Evolutionary conservation across 92 coral and sea anemone genomes (phyloP).

Genomic region (Blastomussa wellsi): DNA sequence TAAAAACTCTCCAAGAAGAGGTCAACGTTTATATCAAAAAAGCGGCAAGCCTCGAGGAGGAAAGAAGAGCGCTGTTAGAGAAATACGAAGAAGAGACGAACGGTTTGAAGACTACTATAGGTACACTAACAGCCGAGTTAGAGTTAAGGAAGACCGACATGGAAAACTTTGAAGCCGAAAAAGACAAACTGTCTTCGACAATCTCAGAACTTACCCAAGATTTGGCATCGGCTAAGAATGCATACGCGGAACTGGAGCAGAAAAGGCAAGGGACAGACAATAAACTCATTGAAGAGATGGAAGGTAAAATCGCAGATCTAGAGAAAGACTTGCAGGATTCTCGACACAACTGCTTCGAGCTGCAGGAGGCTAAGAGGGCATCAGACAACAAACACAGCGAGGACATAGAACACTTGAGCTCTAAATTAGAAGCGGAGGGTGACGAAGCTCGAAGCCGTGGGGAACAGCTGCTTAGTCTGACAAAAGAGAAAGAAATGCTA

Average conservation of each 20-base stretch:
- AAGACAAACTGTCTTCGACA: conserved; percentile 29
- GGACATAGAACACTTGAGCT: conserved; percentile 49
- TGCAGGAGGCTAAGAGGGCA: conserved; percentile 60
- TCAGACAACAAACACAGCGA: conserved; percentile 50
- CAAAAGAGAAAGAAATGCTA: conserved; percentile 34
- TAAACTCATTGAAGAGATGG: conserved; percentile 64
- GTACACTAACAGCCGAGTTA: conserved; percentile 24
- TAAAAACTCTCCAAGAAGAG: conserved; percentile 81
- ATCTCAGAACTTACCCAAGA: conserved; percentile 53
- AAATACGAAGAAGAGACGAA: conserved; percentile 46
- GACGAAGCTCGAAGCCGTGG: conserved; percentile 28
- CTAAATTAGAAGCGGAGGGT: conserved; percentile 42
- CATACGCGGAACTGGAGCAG: conserved; percentile 67
- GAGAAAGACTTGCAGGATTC: conserved; percentile 60
- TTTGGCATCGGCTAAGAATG: conserved; percentile 50
- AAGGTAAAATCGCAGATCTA: conserved; percentile 49
- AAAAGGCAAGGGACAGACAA: conserved; percentile 65
- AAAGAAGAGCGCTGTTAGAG: conserved; percentile 57
- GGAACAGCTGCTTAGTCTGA: conserved; percentile 27
- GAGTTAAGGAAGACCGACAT: conserved; percentile 46
- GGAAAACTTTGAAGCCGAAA: conserved; percentile 39
- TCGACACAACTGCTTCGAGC: conserved; percentile 56
- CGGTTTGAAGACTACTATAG: conserved; percentile 42
- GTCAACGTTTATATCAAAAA: conserved; percentile 74
- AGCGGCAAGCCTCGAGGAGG: conserved; percentile 69